Evolutionary conservation across 2,888 invertebrate species (phyloP).

Genomic region (Diabrotica balteata): DNA sequence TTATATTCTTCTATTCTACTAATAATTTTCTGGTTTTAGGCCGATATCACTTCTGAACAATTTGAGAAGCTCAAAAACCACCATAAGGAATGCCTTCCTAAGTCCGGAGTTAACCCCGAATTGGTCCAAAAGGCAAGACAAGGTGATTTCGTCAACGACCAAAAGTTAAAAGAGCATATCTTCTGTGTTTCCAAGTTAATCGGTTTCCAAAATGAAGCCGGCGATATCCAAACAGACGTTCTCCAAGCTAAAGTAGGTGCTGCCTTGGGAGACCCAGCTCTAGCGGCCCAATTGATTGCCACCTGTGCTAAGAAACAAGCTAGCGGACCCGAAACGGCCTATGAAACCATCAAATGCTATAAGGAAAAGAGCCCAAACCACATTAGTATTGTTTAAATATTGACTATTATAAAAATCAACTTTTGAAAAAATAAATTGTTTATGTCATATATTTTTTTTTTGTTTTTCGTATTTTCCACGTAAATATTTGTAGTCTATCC

Average conservation of each 20-base stretch:
- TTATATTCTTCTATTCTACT: no score
- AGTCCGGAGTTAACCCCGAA: conserved; percentile 41
- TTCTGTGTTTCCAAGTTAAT: conserved; percentile 46
- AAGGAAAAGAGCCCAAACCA: conserved; percentile 38
- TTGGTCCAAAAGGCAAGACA: conserved; percentile 42
- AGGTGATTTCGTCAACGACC: conserved; percentile 43
- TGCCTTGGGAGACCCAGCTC: conserved; percentile 33
- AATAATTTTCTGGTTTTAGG: conserved; percentile 35
- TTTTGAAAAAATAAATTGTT: no score
- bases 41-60: conserved; percentile 47
- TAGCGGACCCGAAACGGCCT: conserved; percentile 43
- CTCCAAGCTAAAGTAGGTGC: conserved; percentile 38
- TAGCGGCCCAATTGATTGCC: conserved; percentile 39
- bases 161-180: conserved; percentile 43
- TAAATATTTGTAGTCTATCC: no score
- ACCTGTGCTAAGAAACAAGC: conserved; percentile 42
- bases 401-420: no score
- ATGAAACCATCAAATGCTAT: conserved; percentile 47
- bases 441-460: no score
- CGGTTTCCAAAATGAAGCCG: conserved; percentile 46
- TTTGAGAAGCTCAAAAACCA: conserved; percentile 38
- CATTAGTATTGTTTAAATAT: neutral
- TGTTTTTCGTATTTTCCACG: no score
- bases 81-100: conserved; percentile 42
- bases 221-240: conserved; percentile 43